These are phyloP conservation scores for Rotaria sp. DNA, from an alignment of 2,888 invertebrate species.

Conservation along the genomic window DNA sequence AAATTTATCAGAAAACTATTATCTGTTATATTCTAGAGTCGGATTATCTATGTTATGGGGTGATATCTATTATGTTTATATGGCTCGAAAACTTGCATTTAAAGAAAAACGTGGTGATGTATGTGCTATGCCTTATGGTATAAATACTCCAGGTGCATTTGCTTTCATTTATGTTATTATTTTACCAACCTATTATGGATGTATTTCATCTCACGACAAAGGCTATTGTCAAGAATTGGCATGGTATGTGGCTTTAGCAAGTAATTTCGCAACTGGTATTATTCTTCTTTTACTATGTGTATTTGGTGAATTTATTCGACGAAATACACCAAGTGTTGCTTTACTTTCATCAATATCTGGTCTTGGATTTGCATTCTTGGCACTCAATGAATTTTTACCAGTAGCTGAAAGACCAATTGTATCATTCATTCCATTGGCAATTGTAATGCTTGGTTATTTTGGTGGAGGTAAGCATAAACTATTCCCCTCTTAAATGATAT, in stretches of 20 bases:
- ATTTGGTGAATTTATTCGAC: background rate
- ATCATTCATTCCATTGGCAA: background rate
- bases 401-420: background rate
- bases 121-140: background rate
- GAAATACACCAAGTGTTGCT: background rate
- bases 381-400: background rate
- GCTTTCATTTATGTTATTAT: slow-evolving; percentile 16
- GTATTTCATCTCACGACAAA: background rate
- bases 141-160: slow-evolving; percentile 3
- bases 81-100: background rate
- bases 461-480: background rate
- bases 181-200: background rate
- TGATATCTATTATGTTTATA: background rate
- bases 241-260: slow-evolving; percentile 13
- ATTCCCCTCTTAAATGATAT: too few relatives aligned
- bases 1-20: too few relatives aligned
- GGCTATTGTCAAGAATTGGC: background rate
- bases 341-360: slow-evolving; percentile 9
- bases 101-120: slow-evolving; percentile 21
- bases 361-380: background rate
- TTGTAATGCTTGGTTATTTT: slow-evolving; percentile 16
- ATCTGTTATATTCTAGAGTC: background rate
- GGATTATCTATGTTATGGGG: background rate
- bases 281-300: background rate
- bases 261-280: background rate